A percentile compares a stretch with the other conserved stretches of the same genome.
These are phyloP conservation scores for Palythoa heliodiscus DNA, from an alignment of 92 coral and sea anemone genomes.

Conservation along the genomic window DNA sequence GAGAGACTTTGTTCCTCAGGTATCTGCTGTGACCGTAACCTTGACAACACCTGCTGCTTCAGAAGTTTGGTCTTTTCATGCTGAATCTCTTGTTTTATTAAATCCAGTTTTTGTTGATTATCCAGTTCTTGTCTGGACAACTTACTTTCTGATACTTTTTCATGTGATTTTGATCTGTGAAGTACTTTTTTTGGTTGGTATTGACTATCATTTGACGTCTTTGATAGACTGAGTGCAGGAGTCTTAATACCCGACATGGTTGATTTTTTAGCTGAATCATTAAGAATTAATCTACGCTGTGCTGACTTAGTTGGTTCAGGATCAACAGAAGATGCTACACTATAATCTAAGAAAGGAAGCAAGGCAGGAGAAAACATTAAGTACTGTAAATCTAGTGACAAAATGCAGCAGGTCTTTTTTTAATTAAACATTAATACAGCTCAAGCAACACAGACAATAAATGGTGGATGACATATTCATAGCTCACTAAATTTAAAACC, in stretches of 20 bases:
- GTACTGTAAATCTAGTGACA: background rate
- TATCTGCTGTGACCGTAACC: constrained; percentile 59
- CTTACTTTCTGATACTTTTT: background rate
- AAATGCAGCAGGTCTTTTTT: no score
- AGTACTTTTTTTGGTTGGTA: constrained; percentile 20
- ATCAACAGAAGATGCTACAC: constrained; percentile 14
- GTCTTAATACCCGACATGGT: background rate
- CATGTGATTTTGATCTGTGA: constrained; percentile 27
- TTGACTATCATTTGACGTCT: background rate
- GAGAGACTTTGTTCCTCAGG: constrained; percentile 18
- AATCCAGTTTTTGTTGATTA: constrained; percentile 66
- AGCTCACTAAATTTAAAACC: no score
- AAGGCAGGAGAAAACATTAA: background rate
- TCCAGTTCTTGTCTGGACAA: constrained; percentile 1
- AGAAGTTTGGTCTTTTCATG: constrained; percentile 73
- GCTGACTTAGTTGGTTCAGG: constrained; percentile 34
- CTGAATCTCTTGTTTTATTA: constrained; percentile 62
- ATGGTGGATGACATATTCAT: no score
- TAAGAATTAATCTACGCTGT: constrained; percentile 32
- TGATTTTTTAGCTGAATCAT: background rate
- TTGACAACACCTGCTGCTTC: constrained; percentile 72
- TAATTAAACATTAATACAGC: no score
- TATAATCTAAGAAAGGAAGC: constrained; percentile 6
- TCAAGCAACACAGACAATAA: no score
- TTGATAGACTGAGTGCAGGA: background rate